These are phyloP conservation scores for Sesamia nonagrioides DNA, from an alignment of 1,140 invertebrate species.

Conservation along the genomic window DNA sequence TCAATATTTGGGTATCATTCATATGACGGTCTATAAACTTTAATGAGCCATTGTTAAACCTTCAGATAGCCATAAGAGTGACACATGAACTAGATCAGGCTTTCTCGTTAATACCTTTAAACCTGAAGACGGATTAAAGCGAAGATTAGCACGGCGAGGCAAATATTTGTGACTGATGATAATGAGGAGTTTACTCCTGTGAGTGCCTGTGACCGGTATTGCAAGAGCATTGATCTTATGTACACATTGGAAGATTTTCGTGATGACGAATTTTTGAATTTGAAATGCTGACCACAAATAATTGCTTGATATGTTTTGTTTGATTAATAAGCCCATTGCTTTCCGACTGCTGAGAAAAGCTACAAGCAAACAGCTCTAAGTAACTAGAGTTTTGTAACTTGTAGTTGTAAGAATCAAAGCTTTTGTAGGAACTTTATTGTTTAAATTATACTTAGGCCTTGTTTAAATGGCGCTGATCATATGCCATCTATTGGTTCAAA, in stretches of 20 bases:
- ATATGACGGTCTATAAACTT: constrained; percentile 52
- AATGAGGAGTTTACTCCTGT: constrained; percentile 56
- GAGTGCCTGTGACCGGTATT: constrained; percentile 57
- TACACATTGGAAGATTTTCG: constrained; percentile 2
- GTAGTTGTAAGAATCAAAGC: no score
- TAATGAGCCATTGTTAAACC: constrained; percentile 46
- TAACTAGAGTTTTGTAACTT: no score
- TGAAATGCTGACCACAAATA: no score
- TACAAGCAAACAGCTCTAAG: no score
- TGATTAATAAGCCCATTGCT: no score
- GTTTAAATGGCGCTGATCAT: no score
- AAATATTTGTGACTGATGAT: constrained; percentile 71
- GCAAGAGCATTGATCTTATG: constrained; percentile 52
- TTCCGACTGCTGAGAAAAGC: no score
- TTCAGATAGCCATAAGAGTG: constrained; percentile 52
- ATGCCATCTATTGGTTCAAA: no score
- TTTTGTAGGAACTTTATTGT: no score
- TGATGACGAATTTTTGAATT: neutral
- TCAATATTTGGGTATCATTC: neutral
- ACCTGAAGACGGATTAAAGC: constrained; percentile 58
- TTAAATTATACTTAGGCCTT: no score
- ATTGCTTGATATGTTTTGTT: no score
- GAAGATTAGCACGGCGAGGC: constrained; percentile 59
- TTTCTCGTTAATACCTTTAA: constrained; percentile 71
- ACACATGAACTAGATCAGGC: constrained; percentile 61